These are phyloP conservation scores for Brachionus koreanus DNA, from an alignment of 1,140 invertebrate species.

Conservation along the genomic window DNA sequence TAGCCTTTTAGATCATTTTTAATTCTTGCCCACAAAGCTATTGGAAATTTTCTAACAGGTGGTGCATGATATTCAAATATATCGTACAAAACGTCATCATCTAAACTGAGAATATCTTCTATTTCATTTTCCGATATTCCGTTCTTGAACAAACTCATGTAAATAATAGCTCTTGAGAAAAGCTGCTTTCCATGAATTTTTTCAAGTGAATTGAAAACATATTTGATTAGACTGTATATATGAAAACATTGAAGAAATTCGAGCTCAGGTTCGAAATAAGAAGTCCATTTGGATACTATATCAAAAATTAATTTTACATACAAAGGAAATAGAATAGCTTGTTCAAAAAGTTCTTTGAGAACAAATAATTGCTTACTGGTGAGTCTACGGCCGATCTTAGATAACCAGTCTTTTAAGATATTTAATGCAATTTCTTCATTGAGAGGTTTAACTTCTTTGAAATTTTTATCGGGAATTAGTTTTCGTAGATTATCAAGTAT, in stretches of 20 bases:
- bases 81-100: conserved; percentile 54
- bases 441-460: background rate
- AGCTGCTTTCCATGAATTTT: conserved; percentile 49
- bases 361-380: conserved; percentile 71
- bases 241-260: background rate
- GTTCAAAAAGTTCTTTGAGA: conserved; percentile 71
- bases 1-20: conserved; percentile 66
- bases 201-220: conserved; percentile 48
- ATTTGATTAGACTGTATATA: background rate
- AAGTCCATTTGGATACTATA: conserved; percentile 26
- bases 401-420: conserved; percentile 46
- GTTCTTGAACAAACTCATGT: conserved; percentile 57
- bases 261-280: background rate
- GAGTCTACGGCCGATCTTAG: conserved; percentile 47
- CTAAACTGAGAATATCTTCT: conserved; percentile 52
- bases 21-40: conserved; percentile 67
- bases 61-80: conserved; percentile 47
- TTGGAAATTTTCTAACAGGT: conserved; percentile 49
- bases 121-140: conserved; percentile 54
- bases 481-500: background rate
- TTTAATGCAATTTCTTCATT: background rate
- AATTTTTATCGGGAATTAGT: background rate
- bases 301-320: conserved; percentile 43
- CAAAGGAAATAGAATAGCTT: conserved; percentile 59
- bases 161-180: conserved; percentile 69